phyloP scores from a whole-genome alignment of 2,888 invertebrate genomes.

The Hirtodrosophila cameraria region DNA sequence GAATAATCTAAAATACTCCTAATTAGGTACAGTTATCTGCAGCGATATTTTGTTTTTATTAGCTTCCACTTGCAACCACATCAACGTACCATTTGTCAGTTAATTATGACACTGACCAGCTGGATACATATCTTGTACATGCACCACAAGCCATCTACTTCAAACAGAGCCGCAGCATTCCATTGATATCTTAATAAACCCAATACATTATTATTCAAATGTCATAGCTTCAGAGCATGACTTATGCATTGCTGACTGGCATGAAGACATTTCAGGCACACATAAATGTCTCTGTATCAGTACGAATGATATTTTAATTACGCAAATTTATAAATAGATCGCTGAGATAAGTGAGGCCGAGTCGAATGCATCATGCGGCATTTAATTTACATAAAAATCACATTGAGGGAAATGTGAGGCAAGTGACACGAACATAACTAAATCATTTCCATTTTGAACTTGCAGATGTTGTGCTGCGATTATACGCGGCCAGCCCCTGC shows the following conservation, averaged over 20 bases:
- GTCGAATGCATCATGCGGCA: slow-evolving; percentile 32
- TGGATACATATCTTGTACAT: too few relatives aligned
- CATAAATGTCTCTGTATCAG: slow-evolving; percentile 21
- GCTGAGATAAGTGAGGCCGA: slow-evolving; percentile 58
- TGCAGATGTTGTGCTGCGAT: slow-evolving; percentile 74
- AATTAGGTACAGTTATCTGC: background rate
- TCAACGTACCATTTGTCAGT: slow-evolving; percentile 54
- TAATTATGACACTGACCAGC: slow-evolving; percentile 65
- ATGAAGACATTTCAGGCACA: slow-evolving; percentile 51
- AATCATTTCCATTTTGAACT: slow-evolving; percentile 39
- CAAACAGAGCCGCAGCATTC: slow-evolving; percentile 65
- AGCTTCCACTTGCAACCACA: slow-evolving; percentile 35
- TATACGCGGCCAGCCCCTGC: slow-evolving; percentile 59
- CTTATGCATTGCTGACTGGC: slow-evolving; percentile 45
- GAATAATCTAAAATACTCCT: background rate
- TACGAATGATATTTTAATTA: slow-evolving; percentile 72
- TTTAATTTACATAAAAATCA: slow-evolving; percentile 60
- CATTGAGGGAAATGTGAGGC: slow-evolving; percentile 37
- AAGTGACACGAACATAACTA: slow-evolving; percentile 54
- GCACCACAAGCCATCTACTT: slow-evolving; percentile 41
- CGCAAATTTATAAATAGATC: slow-evolving; percentile 71
- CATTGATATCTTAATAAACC: slow-evolving; percentile 71
- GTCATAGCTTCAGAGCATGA: slow-evolving; percentile 55
- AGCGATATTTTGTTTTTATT: slow-evolving; percentile 35
- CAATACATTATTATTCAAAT: slow-evolving; percentile 69